These are phyloP conservation scores for Hydra vulgaris DNA, from an alignment of 30 jellyfish, hydroid and myxozoan genomes.

Conservation along the genomic window DNA sequence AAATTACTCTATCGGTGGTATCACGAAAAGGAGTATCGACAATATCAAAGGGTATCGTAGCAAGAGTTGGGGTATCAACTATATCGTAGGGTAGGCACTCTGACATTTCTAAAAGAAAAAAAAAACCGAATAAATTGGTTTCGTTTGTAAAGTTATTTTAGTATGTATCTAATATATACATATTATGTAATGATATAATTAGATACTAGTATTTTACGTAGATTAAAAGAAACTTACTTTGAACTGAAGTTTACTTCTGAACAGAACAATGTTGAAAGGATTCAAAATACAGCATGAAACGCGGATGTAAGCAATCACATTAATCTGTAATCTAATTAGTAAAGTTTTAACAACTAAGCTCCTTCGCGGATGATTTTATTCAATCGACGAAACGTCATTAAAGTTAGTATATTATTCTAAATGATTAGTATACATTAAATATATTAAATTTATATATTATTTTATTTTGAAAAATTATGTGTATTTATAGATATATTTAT, in stretches of 20 bases:
- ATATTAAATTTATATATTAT: no score
- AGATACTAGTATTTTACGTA: no score
- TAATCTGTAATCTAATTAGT: background rate
- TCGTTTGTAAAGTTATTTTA: no score
- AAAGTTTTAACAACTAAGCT: background rate
- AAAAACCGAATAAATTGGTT: background rate
- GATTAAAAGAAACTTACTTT: background rate
- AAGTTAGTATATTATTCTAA: background rate
- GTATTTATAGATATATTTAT: background rate
- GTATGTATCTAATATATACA: no score
- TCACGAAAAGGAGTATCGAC: background rate
- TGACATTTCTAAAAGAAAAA: background rate
- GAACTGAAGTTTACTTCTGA: background rate
- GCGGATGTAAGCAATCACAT: background rate
- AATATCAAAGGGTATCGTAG: background rate
- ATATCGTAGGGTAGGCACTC: background rate
- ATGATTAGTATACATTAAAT: no score
- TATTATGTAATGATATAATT: background rate
- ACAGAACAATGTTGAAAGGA: background rate
- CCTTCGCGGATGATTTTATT: background rate
- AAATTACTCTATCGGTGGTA: no score
- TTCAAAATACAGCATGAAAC: no score
- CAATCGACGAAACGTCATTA: background rate
- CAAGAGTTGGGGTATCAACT: background rate
- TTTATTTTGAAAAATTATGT: no score